Evolutionary conservation across 2,797 vertebrate species (phyloP).

Genomic region (Apogon hyalosoma): DNA sequence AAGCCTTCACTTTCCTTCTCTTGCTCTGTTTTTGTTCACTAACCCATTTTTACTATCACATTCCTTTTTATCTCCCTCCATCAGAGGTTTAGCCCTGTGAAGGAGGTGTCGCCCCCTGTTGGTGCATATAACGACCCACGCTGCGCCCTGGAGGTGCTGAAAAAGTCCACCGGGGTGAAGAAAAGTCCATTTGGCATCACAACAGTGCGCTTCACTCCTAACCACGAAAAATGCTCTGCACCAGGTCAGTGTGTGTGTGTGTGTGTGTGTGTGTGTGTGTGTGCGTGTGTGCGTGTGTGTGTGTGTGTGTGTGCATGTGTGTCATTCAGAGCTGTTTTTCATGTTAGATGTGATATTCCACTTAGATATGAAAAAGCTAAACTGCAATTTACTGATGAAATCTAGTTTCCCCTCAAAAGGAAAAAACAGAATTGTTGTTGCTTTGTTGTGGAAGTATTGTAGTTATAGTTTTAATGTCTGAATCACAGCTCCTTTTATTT

Average conservation of each 20-base stretch:
- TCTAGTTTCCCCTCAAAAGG: not conserved
- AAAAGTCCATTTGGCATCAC: conserved; percentile 84
- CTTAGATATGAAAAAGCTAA: not conserved
- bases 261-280: conserved; percentile 8
- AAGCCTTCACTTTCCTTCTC: not conserved
- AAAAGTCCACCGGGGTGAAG: conserved; percentile 72
- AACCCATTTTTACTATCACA: conserved; percentile 5
- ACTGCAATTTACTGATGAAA: conserved; percentile 1
- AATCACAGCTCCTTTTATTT: not conserved
- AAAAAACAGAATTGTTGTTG: conserved; percentile 4
- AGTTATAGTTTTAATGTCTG: not conserved
- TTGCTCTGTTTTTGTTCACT: not conserved
- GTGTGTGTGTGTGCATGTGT: too few relatives aligned
- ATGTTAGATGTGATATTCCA: not conserved
- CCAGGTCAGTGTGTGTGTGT: conserved; percentile 76
- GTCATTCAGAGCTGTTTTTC: not conserved
- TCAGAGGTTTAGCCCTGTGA: conserved; percentile 82
- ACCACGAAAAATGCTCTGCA: conserved; percentile 55
- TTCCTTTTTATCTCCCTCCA: conserved; percentile 36
- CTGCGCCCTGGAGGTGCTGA: conserved; percentile 79
- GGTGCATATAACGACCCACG: conserved; percentile 83
- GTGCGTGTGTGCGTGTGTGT: too few relatives aligned
- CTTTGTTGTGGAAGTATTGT: conserved; percentile 4
- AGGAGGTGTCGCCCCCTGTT: conserved; percentile 85
- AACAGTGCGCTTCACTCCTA: conserved; percentile 71